phyloP scores from a whole-genome alignment of 1,140 invertebrate species.

The Vanessa atalanta region DNA sequence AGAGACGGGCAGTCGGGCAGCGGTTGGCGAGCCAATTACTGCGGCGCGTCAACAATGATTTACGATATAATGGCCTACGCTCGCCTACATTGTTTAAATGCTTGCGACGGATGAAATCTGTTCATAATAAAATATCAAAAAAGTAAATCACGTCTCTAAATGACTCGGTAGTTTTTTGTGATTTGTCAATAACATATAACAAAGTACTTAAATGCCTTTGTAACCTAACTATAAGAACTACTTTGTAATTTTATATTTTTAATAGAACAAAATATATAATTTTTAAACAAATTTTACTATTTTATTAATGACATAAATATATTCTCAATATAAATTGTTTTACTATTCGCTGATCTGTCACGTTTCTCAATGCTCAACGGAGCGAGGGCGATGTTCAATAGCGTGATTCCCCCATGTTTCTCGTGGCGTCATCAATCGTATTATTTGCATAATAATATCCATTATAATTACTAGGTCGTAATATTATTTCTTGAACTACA shows the following conservation, averaged over 20 bases:
- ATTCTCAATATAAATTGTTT: neutral
- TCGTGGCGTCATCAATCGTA: conserved; percentile 19
- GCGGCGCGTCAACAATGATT: conserved; percentile 72
- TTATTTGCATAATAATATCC: conserved; percentile 21
- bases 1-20: conserved; percentile 40
- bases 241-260: too few species aligned
- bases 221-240: too few species aligned
- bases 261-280: too few species aligned
- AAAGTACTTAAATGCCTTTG: too few species aligned
- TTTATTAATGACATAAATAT: neutral
- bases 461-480: conserved; percentile 3
- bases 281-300: too few species aligned
- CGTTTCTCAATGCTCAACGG: neutral
- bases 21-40: conserved; percentile 69
- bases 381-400: conserved; percentile 17
- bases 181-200: neutral
- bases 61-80: conserved; percentile 71
- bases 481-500: neutral
- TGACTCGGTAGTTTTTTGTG: neutral
- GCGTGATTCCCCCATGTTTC: conserved; percentile 13
- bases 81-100: conserved; percentile 75
- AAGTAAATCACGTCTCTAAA: conserved; percentile 5
- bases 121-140: conserved; percentile 19
- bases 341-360: conserved; percentile 16
- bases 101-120: conserved; percentile 55